Evolutionary conservation across 2,113 vertebrate species (phyloP).

Genomic region (Meles meles): DNA sequence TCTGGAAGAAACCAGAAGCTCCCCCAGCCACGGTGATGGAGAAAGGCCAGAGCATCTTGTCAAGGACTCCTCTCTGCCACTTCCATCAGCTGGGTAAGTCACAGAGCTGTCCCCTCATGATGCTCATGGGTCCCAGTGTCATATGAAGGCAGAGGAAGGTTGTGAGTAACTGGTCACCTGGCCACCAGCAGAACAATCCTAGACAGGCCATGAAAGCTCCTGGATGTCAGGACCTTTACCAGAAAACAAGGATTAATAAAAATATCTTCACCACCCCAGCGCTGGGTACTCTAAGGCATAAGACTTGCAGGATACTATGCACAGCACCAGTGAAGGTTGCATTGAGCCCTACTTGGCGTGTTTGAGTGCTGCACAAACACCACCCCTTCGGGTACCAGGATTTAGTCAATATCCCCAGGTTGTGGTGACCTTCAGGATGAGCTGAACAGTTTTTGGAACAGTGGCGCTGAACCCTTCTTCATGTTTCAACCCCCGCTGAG

Average conservation of each 20-base stretch:
- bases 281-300: no score
- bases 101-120: not conserved
- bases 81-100: not conserved
- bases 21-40: not conserved
- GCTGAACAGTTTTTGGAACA: not conserved
- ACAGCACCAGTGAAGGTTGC: not conserved
- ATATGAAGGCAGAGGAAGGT: not conserved
- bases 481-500: no score
- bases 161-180: not conserved
- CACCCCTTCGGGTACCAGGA: not conserved
- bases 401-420: accelerated
- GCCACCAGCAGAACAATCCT: not conserved
- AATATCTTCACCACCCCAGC: not conserved
- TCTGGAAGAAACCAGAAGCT: not conserved
- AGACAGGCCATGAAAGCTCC: not conserved
- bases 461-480: not conserved
- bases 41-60: not conserved
- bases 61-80: not conserved
- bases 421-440: not conserved
- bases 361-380: no score
- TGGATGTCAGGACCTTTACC: not conserved
- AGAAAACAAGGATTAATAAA: not conserved
- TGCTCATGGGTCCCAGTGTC: not conserved
- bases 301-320: not conserved
- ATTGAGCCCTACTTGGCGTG: no score